Evolutionary conservation across 2,888 invertebrate species (phyloP).

Genomic region (Drosophila robusta): DNA sequence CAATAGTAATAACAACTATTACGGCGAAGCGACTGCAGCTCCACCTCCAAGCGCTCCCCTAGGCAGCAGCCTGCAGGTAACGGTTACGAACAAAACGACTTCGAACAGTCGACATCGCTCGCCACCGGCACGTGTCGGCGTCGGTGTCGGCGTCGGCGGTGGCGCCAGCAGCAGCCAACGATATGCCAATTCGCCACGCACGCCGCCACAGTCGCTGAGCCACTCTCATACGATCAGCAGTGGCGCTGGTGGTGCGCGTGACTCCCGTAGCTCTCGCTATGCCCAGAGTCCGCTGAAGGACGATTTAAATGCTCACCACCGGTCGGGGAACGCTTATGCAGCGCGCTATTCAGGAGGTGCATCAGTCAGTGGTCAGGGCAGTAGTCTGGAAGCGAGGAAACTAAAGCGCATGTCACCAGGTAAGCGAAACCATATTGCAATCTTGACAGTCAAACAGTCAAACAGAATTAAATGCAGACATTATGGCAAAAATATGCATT

Average conservation of each 20-base stretch:
- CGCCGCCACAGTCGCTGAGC: slow-evolving; percentile 82
- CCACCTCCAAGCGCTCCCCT: slow-evolving; percentile 61
- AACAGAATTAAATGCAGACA: no score
- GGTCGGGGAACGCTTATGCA: slow-evolving; percentile 79
- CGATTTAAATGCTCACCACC: slow-evolving; percentile 60
- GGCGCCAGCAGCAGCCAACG: slow-evolving; percentile 61
- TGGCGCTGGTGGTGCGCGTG: slow-evolving; percentile 50
- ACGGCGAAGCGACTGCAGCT: slow-evolving; percentile 56
- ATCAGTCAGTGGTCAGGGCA: slow-evolving; percentile 37
- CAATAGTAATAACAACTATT: slow-evolving; percentile 80
- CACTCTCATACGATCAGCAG: slow-evolving; percentile 33
- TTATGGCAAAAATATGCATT: no score
- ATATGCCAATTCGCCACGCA: slow-evolving; percentile 83
- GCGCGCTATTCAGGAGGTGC: slow-evolving; percentile 70
- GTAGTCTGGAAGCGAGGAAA: slow-evolving; percentile 70
- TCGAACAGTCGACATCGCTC: slow-evolving; percentile 73
- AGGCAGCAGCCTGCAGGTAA: slow-evolving; percentile 74
- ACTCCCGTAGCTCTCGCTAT: slow-evolving; percentile 75
- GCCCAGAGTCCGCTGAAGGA: slow-evolving; percentile 72
- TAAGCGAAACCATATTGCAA: slow-evolving; percentile 37
- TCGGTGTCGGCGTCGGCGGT: slow-evolving; percentile 16
- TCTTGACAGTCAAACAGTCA: no score
- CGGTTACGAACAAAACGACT: slow-evolving; percentile 77
- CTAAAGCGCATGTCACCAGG: slow-evolving; percentile 82
- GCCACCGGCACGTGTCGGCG: slow-evolving; percentile 53